Evolutionary conservation across 2,888 invertebrate species (phyloP).

Genomic region (Luperina testacea): DNA sequence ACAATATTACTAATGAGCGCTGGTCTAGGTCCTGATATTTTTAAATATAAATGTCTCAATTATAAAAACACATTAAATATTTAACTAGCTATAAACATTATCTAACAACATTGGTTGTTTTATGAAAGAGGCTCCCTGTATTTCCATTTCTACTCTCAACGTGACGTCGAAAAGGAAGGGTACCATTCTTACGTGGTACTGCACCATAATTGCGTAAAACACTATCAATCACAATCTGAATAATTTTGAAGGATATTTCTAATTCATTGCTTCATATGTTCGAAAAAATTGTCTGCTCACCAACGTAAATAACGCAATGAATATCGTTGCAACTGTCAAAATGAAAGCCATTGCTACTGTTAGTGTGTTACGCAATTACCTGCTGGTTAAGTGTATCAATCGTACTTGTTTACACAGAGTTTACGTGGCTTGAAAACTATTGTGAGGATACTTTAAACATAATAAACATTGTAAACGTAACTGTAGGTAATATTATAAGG

Average conservation of each 20-base stretch:
- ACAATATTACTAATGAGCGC: background rate
- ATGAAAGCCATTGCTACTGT: background rate
- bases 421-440: background rate
- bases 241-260: background rate
- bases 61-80: too few relatives aligned
- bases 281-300: background rate
- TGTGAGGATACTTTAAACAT: background rate
- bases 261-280: background rate
- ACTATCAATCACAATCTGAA: background rate
- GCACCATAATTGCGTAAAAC: background rate
- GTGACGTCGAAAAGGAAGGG: background rate
- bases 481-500: background rate
- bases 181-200: background rate
- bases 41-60: background rate
- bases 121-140: background rate
- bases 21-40: background rate
- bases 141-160: background rate
- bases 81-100: background rate
- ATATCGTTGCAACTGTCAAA: background rate
- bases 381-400: background rate
- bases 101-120: background rate
- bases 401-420: background rate
- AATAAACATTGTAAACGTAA: background rate
- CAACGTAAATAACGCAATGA: background rate
- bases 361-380: background rate